Conservation (phyloP, 1,140 invertebrate species). For the Euura lappo region DNA sequence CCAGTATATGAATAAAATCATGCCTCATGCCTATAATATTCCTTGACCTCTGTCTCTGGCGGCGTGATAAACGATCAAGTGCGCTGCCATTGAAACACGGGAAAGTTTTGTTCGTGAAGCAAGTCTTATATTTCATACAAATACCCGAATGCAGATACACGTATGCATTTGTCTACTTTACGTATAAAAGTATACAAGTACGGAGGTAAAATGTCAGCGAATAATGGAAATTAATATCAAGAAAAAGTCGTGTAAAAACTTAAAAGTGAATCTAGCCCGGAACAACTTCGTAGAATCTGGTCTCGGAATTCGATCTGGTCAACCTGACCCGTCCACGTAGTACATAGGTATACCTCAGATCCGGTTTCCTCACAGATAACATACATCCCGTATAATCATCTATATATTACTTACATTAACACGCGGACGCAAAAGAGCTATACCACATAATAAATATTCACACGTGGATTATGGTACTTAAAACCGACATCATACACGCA, state of each 20-base stretch:
- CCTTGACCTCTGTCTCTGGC: background rate
- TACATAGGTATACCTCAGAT: conserved; percentile 20
- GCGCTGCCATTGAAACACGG: background rate
- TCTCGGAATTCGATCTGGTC: conserved; percentile 53
- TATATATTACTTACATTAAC: background rate
- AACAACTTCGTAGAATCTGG: conserved; percentile 45
- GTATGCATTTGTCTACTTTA: background rate
- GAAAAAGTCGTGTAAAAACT: no score
- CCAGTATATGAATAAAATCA: background rate
- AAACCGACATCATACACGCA: background rate
- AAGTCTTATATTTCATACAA: background rate
- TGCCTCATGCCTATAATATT: background rate
- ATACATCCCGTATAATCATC: conserved; percentile 11
- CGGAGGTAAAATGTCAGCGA: no score
- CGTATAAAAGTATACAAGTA: background rate
- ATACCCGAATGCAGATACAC: background rate
- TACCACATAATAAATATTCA: no score
- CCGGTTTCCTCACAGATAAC: conserved; percentile 45
- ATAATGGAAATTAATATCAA: no score
- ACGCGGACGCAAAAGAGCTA: background rate
- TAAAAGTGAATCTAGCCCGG: conserved; percentile 4
- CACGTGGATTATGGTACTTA: background rate
- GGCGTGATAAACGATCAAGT: background rate
- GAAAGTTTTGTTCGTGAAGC: background rate
- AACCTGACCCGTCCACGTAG: conserved; percentile 38